Percentiles rank a stretch among this genome's conserved stretches.
Conservation (phyloP, 2,113 vertebrate genomes). For the Paratilapia polleni region DNA sequence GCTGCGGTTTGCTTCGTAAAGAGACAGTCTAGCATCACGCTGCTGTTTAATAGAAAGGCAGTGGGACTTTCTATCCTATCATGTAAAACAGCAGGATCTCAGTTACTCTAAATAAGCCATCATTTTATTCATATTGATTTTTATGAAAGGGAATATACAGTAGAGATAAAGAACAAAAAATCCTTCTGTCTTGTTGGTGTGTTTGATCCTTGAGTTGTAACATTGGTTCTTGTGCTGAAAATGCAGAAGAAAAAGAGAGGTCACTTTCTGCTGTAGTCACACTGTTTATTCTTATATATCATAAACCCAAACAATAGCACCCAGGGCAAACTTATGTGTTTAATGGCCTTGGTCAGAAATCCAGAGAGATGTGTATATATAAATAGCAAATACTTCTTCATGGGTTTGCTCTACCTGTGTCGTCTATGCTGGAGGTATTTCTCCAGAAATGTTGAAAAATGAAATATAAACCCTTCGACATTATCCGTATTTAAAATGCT, state of each 20-base stretch:
- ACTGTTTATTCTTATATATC: slow-evolving; percentile 12
- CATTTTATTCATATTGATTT: slow-evolving; percentile 10
- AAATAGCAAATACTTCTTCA: slow-evolving; percentile 13
- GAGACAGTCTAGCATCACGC: neutral
- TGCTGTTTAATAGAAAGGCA: slow-evolving; percentile 1
- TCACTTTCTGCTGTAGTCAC: neutral
- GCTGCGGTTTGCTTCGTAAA: neutral
- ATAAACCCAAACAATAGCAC: slow-evolving; percentile 35
- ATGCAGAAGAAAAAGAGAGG: slow-evolving; percentile 30
- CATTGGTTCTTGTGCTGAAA: neutral
- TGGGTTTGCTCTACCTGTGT: neutral
- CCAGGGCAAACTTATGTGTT: slow-evolving; percentile 4
- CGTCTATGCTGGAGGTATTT: neutral
- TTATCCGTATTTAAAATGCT: neutral
- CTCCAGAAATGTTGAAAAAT: neutral
- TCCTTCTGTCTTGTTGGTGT: neutral
- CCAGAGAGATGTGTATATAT: slow-evolving; percentile 33
- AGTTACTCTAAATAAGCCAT: slow-evolving; percentile 16
- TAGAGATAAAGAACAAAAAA: slow-evolving; percentile 24
- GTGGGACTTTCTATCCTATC: slow-evolving; percentile 2
- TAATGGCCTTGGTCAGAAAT: slow-evolving; percentile 25
- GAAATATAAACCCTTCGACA: neutral
- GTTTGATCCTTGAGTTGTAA: slow-evolving; percentile 44
- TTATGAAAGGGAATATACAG: slow-evolving; percentile 19
- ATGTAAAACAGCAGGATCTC: slow-evolving; percentile 6